Evolutionary conservation across 2,797 vertebrate genomes (phyloP).

Genomic region (Novumbra hubbsi): DNA sequence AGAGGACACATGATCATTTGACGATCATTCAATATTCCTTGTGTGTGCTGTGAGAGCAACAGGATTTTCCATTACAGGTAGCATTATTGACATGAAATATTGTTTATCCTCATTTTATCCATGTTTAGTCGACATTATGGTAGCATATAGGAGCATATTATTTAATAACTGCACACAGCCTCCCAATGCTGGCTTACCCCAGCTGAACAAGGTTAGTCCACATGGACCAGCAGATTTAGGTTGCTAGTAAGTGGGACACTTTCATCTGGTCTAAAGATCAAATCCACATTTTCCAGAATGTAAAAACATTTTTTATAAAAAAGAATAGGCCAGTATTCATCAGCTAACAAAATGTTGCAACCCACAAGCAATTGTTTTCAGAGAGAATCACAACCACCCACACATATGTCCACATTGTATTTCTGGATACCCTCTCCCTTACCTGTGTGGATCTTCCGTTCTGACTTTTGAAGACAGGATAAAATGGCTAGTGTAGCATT

Average conservation of each 20-base stretch:
- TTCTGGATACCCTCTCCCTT: no score
- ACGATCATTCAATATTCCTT: neutral
- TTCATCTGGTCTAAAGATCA: no score
- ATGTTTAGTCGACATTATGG: neutral
- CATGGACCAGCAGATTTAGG: no score
- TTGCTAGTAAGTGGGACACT: no score
- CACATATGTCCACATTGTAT: no score
- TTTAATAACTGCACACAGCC: neutral
- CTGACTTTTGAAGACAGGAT: no score
- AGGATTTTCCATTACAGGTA: neutral
- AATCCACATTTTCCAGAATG: no score
- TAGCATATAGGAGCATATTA: neutral
- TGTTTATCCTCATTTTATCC: neutral
- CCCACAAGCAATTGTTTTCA: neutral
- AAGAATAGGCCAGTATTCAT: neutral
- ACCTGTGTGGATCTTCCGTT: no score
- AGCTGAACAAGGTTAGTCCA: no score
- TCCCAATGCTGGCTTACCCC: no score
- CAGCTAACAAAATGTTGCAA: neutral
- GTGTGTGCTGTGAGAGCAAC: neutral
- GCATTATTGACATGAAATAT: neutral
- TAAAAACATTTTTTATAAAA: no score
- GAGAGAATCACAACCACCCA: neutral
- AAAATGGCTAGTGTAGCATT: no score
- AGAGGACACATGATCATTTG: neutral